A percentile compares a stretch with the other conserved stretches of the same genome.
phyloP scores from a whole-genome alignment of 2,113 vertebrate species.

The Electrona antarctica region DNA sequence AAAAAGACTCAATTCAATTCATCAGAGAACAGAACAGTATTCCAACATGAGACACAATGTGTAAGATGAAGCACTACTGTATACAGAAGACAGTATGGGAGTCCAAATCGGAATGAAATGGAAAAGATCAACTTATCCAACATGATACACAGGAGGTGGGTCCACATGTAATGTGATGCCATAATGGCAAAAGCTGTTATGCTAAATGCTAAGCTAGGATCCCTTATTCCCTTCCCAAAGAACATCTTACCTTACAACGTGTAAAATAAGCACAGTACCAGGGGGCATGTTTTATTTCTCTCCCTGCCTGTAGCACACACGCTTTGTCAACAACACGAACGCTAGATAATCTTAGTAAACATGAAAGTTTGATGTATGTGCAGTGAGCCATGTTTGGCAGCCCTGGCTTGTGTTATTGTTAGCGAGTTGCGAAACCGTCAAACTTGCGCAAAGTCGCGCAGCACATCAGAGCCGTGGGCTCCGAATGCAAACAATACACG shows the following conservation, averaged over 20 bases:
- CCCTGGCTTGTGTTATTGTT: background rate
- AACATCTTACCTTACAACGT: conserved; percentile 68
- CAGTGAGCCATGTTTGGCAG: conserved; percentile 42
- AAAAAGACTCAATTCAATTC: no score
- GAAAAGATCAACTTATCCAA: no score
- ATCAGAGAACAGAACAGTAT: no score
- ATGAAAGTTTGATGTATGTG: conserved; percentile 49
- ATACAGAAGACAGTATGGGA: no score
- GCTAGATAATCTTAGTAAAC: conserved; percentile 30
- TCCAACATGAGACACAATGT: no score
- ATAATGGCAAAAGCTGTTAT: background rate
- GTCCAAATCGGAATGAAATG: no score
- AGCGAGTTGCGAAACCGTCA: background rate
- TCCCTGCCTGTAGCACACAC: background rate
- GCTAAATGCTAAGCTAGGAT: conserved; percentile 3
- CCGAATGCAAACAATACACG: conserved; percentile 10
- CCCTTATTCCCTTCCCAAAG: background rate
- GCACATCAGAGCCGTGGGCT: background rate
- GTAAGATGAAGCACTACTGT: no score
- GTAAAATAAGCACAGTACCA: conserved; percentile 29
- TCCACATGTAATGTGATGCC: background rate
- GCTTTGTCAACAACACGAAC: conserved; percentile 6
- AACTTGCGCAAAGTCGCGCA: background rate
- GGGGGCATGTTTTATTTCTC: conserved; percentile 17
- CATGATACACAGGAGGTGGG: no score